phyloP scores from a whole-genome alignment of 2,888 invertebrate genomes.

The Cheilosia scutellata region DNA sequence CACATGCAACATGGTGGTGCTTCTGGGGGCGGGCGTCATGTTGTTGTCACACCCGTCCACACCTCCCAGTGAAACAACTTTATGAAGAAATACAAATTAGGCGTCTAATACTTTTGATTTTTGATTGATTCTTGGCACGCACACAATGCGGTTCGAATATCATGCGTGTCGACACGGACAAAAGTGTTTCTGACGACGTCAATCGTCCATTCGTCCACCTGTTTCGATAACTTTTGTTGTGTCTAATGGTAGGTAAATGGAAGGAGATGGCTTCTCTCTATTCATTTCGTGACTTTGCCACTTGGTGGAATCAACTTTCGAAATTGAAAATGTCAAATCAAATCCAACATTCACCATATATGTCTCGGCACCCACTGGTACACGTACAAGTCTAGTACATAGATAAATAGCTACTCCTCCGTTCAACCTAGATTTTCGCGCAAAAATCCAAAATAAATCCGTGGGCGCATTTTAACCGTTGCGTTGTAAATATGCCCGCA shows the following conservation, averaged over 20 bases:
- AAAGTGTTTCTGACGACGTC: not conserved
- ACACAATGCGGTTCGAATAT: conserved; percentile 4
- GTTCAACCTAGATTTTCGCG: conserved; percentile 39
- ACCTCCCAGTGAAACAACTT: not conserved
- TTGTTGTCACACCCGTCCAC: conserved; percentile 24
- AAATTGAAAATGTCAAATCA: not conserved
- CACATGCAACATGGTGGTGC: conserved; percentile 20
- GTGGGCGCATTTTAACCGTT: conserved; percentile 14
- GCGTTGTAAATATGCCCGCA: conserved; percentile 11
- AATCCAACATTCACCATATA: not conserved
- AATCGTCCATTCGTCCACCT: conserved; percentile 36
- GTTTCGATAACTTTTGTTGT: conserved; percentile 1
- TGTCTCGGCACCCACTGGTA: not conserved
- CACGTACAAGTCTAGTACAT: not conserved
- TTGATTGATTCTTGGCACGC: conserved; percentile 70
- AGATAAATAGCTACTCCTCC: not conserved
- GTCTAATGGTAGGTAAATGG: not conserved
- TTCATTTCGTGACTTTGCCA: not conserved
- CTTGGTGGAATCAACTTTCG: not conserved
- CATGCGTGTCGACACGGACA: conserved; percentile 55
- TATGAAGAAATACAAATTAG: conserved; percentile 36
- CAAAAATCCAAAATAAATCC: not conserved
- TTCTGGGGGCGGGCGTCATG: not conserved
- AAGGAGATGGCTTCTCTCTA: not conserved
- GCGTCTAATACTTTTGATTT: conserved; percentile 53